phyloP scores from a whole-genome alignment of 2,113 vertebrate genomes.

The Geococcyx californianus region DNA sequence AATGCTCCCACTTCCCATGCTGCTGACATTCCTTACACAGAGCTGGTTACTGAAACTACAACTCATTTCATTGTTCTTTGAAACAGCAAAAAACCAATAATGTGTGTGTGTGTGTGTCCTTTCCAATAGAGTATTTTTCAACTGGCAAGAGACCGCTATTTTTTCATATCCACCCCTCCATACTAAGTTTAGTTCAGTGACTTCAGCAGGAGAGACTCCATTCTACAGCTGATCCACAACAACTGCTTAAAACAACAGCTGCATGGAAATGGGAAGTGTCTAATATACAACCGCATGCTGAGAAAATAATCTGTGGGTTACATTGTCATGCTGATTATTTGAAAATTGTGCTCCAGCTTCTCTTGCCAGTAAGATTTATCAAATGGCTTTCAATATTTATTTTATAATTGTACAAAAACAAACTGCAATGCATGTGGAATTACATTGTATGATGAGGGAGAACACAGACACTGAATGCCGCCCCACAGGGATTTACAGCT shows the following conservation, averaged over 20 bases:
- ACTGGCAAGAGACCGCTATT: not conserved
- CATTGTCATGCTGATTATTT: not conserved
- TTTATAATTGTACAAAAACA: not conserved
- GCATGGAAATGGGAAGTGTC: slow-evolving; percentile 42
- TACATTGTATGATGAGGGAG: too few relatives aligned
- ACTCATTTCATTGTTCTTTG: not conserved
- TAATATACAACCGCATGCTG: not conserved
- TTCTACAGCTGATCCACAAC: slow-evolving; percentile 51
- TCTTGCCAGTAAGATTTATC: not conserved
- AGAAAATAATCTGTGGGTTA: not conserved
- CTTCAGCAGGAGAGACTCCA: slow-evolving; percentile 27
- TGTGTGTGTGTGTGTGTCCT: not conserved
- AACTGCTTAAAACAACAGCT: slow-evolving; percentile 75
- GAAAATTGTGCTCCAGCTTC: not conserved
- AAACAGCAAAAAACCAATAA: not conserved
- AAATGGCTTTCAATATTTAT: not conserved
- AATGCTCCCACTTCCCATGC: not conserved
- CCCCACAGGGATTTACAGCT: not conserved
- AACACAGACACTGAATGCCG: not conserved
- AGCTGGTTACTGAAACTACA: not conserved
- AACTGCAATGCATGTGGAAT: not conserved
- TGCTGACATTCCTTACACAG: too few relatives aligned
- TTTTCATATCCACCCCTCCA: not conserved
- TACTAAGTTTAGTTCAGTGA: slow-evolving; percentile 54
- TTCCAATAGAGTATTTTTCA: not conserved